Percentiles rank a stretch among this genome's conserved stretches.
Evolutionary conservation across 2,113 vertebrate genomes (phyloP).

Genomic region (Podarcis raffonei): DNA sequence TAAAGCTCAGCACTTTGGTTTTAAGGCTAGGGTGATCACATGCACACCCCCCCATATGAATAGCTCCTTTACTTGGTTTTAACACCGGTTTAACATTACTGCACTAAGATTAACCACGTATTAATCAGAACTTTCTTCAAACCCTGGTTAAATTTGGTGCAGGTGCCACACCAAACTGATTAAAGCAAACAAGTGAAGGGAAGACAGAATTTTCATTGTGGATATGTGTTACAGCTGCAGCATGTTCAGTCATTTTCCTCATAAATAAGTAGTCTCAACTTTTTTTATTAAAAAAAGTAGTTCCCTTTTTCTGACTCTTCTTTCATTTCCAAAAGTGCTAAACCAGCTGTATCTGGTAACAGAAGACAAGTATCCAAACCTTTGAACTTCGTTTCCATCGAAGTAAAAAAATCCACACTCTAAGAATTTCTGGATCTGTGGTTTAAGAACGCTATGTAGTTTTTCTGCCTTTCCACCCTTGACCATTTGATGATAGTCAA

Average conservation of each 20-base stretch:
- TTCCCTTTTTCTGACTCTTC: neutral
- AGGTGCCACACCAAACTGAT: neutral
- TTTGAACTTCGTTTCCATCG: conserved; percentile 87
- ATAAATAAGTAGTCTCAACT: neutral
- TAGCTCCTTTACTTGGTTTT: neutral
- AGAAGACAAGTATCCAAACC: conserved; percentile 74
- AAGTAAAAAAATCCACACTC: conserved; percentile 96
- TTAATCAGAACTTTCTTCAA: neutral
- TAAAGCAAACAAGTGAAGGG: neutral
- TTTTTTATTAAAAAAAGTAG: neutral
- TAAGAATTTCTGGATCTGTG: conserved; percentile 87
- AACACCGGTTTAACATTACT: neutral
- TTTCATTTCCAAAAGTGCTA: conserved; percentile 4
- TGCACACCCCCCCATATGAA: neutral
- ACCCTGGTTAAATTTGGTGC: neutral
- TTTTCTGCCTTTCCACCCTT: conserved; percentile 95
- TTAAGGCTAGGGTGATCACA: neutral
- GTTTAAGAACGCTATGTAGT: conserved; percentile 89
- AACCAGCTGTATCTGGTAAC: conserved; percentile 1
- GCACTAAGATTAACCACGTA: neutral
- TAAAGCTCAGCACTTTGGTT: neutral
- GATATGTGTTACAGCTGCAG: neutral
- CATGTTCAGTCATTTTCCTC: neutral
- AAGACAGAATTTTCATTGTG: neutral
- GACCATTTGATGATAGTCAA: conserved; percentile 98